Evolutionary conservation across 1,140 invertebrate genomes (phyloP), one percentile per base, ranked within the genome.

Genomic region (Acyrthosiphon pisum): DNA sequence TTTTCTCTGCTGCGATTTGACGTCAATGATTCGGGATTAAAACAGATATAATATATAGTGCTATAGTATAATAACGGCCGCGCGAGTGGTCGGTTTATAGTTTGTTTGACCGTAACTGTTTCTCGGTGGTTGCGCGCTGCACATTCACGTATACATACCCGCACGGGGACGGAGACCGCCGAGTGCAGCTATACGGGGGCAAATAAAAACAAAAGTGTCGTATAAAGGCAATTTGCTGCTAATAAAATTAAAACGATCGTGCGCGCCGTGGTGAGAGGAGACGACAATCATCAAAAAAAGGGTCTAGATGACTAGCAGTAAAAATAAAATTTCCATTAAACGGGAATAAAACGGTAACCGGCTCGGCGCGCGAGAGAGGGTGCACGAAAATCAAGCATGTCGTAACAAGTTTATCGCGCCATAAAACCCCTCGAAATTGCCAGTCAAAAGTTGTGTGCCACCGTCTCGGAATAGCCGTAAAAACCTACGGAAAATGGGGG

Each of bases 271-370:
- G 84, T 86, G 89, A 60, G 56, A 90, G 89, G 37, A 68, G 89
- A 60, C 89, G 56, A 90, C 56, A 68, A 68, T 90, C 56, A 37
- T 90, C 89, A 89, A 60, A 90, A 90, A 90, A 90, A 56, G 89
- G 89, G 53, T 68, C 89, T 68, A 44, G 89, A 90, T 68, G 53
- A 68, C 53, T 68, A 7, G 89, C 89, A 90, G 89, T 90, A 90
- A 90, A 90, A 90, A 90, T 90, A 90, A 90, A 90, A 90, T 90
- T 90, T 90, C 89, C 89, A 90, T 90, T 90, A 90, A 90, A 90
- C 89, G 89, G 89, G 89, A 90, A 90, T 90, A 90, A 90, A 90
- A 90, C 89, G 89, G 89, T 90, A 90, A 90, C 53, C 89, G 26
- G 89, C 23, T 35, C 53, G 56, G 56, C 26, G 89, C 46, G 53